Evolutionary conservation across 2,888 invertebrate species (phyloP), one percentile per base, ranked within the genome.

Genomic region (Mermis nigrescens): DNA sequence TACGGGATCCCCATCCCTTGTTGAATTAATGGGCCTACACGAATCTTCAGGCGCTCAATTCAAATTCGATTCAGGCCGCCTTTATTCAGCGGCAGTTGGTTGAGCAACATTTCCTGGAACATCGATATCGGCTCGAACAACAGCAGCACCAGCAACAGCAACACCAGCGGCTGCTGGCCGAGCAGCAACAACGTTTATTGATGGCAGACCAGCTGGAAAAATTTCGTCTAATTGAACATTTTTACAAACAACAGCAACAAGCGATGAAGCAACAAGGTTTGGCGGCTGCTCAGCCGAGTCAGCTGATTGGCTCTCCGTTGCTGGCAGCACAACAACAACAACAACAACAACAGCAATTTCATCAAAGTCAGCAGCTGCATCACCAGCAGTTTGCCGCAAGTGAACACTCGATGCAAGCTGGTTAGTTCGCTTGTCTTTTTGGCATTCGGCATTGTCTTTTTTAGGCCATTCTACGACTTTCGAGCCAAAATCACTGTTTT

Each of bases 201-300:
- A n/a, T n/a, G n/a, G n/a, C n/a, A n/a, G 31, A 3, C 26, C 31
- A n/a, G 31, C 3, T 4, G 3, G 31, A 55, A 55, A n/a, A 19
- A 28, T 19, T 27, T 27, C 7, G 53, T 26, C 53, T 27, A 19
- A 19, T 27, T 46, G 51, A 46, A 29, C 19, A 51, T n/a, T 45
- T 45, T 26, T 27, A 57, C n/a, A 45, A 57, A 22, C 57, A 57
- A 15, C 57, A 57, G 27, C 57, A 57, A 26, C 57, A 57, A 19
- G 38, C 38, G 38, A 12, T 38, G 38, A 38, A 19, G 38, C 38
- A 38, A 19, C 38, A 38, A 38, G 38, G 12, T 38, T 38, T 19
- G 38, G 19, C 38, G 38, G 38, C 38, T 38, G 38, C 38, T 38
- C 51, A 48, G 51, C 24, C 7, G 24, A 15, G 7, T 7, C n/a